A percentile compares a stretch with the other conserved stretches of the same genome.
Evolutionary conservation across 2,797 vertebrate genomes (phyloP).

Genomic region (Melanotaenia trifasciata): DNA sequence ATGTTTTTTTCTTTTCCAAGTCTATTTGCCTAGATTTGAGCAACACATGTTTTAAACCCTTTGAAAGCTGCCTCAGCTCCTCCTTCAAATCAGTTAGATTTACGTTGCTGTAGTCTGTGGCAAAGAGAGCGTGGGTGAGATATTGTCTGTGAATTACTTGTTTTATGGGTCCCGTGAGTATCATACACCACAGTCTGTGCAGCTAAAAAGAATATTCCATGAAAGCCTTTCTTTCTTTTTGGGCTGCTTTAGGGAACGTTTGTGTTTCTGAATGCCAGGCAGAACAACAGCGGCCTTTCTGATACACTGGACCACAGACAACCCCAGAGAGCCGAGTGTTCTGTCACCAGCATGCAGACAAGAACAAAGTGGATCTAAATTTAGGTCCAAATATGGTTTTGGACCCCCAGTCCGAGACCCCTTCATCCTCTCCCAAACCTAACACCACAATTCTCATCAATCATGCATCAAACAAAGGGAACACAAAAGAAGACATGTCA

Average conservation of each 20-base stretch:
- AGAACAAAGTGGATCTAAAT: slow-evolving; percentile 80
- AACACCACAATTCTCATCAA: slow-evolving; percentile 47
- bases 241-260: slow-evolving; percentile 69
- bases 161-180: slow-evolving; percentile 75
- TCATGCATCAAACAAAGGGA: slow-evolving; percentile 57
- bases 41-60: slow-evolving; percentile 58
- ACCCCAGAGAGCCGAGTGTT: slow-evolving; percentile 70
- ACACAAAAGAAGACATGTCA: slow-evolving; percentile 27
- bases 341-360: slow-evolving; percentile 72
- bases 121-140: slow-evolving; percentile 72
- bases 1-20: slow-evolving; percentile 12
- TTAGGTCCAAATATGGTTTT: slow-evolving; percentile 66
- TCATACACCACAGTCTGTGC: slow-evolving; percentile 72
- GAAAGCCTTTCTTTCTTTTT: slow-evolving; percentile 79
- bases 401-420: slow-evolving; percentile 52
- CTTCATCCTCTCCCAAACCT: slow-evolving; percentile 38
- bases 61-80: slow-evolving; percentile 77
- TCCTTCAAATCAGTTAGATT: slow-evolving; percentile 74
- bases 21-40: slow-evolving; percentile 45
- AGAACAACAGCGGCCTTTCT: slow-evolving; percentile 82
- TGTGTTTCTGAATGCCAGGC: slow-evolving; percentile 73
- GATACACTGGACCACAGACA: slow-evolving; percentile 71
- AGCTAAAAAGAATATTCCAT: slow-evolving; percentile 79
- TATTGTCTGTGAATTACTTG: slow-evolving; percentile 79
- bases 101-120: slow-evolving; percentile 69